Evolutionary conservation across 2,113 vertebrate species (phyloP).

Genomic region (Upupa epops): DNA sequence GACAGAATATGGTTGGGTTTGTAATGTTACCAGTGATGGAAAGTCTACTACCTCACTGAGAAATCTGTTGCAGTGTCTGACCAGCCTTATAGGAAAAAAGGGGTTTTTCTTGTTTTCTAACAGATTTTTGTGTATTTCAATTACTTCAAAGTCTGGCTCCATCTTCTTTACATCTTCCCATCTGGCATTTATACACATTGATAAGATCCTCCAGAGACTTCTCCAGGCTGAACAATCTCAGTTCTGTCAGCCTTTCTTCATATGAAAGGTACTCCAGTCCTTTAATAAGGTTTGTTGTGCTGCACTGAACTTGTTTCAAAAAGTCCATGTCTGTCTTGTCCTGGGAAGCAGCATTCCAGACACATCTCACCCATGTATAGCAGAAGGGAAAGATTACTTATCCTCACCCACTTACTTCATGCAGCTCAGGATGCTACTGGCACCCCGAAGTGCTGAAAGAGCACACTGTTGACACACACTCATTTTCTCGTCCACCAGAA

Average conservation of each 20-base stretch:
- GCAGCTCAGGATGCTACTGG: not conserved
- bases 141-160: not conserved
- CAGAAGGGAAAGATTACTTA: not conserved
- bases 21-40: not conserved
- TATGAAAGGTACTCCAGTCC: not conserved
- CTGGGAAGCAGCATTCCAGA: not conserved
- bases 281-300: not conserved
- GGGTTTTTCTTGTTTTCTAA: not conserved
- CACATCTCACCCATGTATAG: not conserved
- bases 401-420: not conserved
- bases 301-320: not conserved
- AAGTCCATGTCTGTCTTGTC: not conserved
- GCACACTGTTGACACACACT: not conserved
- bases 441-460: not conserved
- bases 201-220: not conserved
- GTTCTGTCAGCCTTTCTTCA: not conserved
- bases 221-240: not conserved
- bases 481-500: not conserved
- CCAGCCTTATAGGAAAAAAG: not conserved
- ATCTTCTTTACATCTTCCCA: not conserved
- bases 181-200: not conserved
- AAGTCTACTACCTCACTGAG: not conserved
- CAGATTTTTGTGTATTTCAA: not conserved
- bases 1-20: not conserved
- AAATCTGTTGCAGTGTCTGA: not conserved